Evolutionary conservation across 2,797 vertebrate species (phyloP).

Genomic region (Peromyscus aztecus): DNA sequence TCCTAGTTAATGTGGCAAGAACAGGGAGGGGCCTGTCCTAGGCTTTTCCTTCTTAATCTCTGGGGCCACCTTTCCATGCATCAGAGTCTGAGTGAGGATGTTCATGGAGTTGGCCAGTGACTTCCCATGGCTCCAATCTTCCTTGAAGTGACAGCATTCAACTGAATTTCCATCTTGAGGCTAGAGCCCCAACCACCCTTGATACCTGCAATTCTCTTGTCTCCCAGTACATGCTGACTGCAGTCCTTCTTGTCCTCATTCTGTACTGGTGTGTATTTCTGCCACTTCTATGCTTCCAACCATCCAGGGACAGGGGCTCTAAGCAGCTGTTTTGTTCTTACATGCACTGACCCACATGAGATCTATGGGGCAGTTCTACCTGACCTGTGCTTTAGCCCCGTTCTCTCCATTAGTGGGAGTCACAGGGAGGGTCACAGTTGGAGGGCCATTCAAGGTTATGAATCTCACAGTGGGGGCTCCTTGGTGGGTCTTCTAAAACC

Average conservation of each 20-base stretch:
- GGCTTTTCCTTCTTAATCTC: neutral
- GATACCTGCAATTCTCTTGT: neutral
- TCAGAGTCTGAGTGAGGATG: neutral
- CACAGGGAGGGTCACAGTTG: neutral
- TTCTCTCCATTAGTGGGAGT: neutral
- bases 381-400: neutral
- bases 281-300: neutral
- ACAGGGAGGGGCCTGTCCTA: neutral
- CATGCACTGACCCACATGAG: neutral
- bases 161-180: neutral
- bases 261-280: neutral
- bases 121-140: too few relatives aligned
- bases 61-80: rapidly evolving
- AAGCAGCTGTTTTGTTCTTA: neutral
- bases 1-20: neutral
- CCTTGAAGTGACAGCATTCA: neutral
- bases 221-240: rapidly evolving
- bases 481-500: neutral
- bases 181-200: neutral
- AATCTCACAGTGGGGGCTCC: too few relatives aligned
- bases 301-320: neutral
- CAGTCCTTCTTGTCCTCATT: neutral
- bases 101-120: neutral
- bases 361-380: neutral
- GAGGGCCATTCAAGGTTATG: neutral